Evolutionary conservation across 2,113 vertebrate species (phyloP).

Genomic region (Chionomys nivalis): DNA sequence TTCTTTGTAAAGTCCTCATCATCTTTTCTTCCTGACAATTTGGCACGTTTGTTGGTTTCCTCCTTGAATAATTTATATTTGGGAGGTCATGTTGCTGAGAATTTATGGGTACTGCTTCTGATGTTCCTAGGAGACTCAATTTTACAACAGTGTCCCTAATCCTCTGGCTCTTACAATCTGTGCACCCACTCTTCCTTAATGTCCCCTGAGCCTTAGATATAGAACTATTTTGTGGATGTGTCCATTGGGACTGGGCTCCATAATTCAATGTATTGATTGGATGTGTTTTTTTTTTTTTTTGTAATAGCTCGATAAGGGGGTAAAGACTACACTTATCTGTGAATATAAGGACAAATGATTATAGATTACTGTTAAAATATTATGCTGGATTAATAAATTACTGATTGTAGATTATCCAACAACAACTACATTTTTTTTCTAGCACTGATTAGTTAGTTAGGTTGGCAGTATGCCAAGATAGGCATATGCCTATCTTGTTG

Average conservation of each 20-base stretch:
- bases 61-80: background rate
- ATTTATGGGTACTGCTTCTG: background rate
- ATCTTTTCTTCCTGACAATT: background rate
- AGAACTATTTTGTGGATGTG: background rate
- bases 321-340: background rate
- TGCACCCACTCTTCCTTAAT: background rate
- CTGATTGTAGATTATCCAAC: background rate
- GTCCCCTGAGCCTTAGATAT: background rate
- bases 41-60: background rate
- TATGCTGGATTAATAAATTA: background rate
- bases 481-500: background rate
- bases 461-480: background rate
- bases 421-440: background rate
- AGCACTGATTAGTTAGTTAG: background rate
- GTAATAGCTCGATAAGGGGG: background rate
- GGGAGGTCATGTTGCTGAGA: background rate
- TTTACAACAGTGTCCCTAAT: background rate
- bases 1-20: background rate
- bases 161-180: background rate
- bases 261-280: background rate
- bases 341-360: background rate
- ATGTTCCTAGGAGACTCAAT: background rate
- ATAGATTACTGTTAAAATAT: background rate
- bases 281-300: background rate
- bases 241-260: background rate